Evolutionary conservation across 92 coral and sea anemone genomes (phyloP), one percentile per base, ranked within the genome.

Genomic region (Palythoa heliodiscus): DNA sequence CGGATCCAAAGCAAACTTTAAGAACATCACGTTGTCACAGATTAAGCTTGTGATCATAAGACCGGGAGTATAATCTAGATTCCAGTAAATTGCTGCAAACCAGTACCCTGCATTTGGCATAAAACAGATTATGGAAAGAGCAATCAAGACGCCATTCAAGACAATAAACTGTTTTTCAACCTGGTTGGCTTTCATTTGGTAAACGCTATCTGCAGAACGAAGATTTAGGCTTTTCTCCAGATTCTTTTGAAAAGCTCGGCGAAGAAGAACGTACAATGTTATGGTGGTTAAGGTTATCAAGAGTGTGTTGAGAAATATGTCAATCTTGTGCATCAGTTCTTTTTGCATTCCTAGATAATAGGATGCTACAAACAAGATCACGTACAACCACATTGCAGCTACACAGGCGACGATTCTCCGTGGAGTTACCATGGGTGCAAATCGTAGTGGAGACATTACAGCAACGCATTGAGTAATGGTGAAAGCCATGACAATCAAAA

Each of bases 381-480:
- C 72, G 23, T 85, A 85, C 25, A 72, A 17, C 43, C 70, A 85
- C 10, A 85, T 7, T 24, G 74, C 40, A 37, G 76, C 72, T 5
- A 85, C 16, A 22, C 80, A 72, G 1, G 40, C 35, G 35, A 54
- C 20, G 16, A 85, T 57, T 29, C 69, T 35, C 5, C 73, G 52
- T 13, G 88, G 58, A 16, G 88, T 85, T 38, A 85, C 68, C 83
- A 72, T 54, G 1, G 82, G 70, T 15, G 83, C 88, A 17, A 50
- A 75, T 13, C 70, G 66, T 35, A 85, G 43, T 23, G 88, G 88
- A n/a, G 88, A 85, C 70, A 75, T 75, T 16, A 85, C 80, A 10
- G 63, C 88, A 24, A 61, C 48, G 47, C 77, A 75, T 83, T 85
- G 88, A 10, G 83, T 85, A 24, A 73, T 71, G 10, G 88, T 85